phyloP scores from a whole-genome alignment of 2,113 vertebrate genomes.

The Sapayoa aenigma region DNA sequence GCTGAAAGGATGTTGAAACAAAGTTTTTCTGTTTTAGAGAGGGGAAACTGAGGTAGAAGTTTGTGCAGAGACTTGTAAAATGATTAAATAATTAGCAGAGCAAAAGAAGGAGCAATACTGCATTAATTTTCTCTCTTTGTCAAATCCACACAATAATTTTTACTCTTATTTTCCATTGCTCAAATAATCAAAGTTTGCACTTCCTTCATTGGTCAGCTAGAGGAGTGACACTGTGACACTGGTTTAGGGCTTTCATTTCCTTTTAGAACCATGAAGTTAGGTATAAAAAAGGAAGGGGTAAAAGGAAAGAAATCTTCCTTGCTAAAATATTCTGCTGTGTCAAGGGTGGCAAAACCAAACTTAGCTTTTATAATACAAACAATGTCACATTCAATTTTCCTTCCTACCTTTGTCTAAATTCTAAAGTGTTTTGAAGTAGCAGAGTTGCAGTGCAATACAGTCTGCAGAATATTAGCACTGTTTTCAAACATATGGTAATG shows the following conservation, averaged over 20 bases:
- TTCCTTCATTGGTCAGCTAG: background rate
- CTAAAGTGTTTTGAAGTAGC: constrained; percentile 81
- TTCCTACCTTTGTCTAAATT: constrained; percentile 70
- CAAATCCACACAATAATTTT: background rate
- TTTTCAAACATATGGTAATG: constrained; percentile 89
- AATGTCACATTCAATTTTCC: constrained; percentile 86
- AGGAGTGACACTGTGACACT: background rate
- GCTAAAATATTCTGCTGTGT: constrained; percentile 37
- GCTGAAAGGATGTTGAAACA: background rate
- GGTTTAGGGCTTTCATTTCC: background rate
- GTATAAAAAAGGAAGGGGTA: background rate
- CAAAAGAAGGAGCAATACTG: background rate
- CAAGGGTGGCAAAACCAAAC: constrained; percentile 71
- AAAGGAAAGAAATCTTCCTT: background rate
- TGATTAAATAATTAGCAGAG: background rate
- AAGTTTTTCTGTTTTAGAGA: background rate
- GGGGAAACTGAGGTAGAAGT: background rate
- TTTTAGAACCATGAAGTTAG: background rate
- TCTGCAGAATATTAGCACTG: constrained; percentile 83
- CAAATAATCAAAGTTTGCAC: background rate
- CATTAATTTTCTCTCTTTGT: background rate
- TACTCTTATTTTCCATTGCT: background rate
- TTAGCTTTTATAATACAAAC: constrained; percentile 86
- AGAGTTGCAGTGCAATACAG: constrained; percentile 68
- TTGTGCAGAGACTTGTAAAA: background rate